Evolutionary conservation across 2,797 vertebrate species (phyloP), one percentile per base, ranked within the genome.

Genomic region (Heterohyrax brucei): DNA sequence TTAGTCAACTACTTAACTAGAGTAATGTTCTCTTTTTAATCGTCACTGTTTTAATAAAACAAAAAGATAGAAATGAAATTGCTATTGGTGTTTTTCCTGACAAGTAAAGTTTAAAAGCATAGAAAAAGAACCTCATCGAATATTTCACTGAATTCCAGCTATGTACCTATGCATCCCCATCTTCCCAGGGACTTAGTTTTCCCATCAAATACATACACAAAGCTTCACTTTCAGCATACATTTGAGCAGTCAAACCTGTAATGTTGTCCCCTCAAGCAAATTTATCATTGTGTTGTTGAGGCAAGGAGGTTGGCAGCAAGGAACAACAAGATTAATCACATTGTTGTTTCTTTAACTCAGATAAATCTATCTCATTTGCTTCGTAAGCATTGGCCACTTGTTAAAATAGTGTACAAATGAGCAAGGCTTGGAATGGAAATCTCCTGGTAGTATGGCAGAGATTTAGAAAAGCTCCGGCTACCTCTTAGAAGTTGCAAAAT

Each of bases 1-100:
- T 97, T 83, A 97, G 93, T 94, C 95, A 97, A 95, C 97, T 96
- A 96, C 96, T 96, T 97, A 50, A 96, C 97, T 97, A 96, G 24
- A 85, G 90, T 96, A 97, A 93, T 96, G 81, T 97, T 95, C 91
- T 95, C 44, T 95, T 85, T 96, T 97, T 92, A 95, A 93, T 84
- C 92, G 79, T 93, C 82, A 94, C 92, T 96, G 90, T 94, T 90
- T 85, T 97, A 97, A 97, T 97, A 88, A 96, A 94, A 59, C n/a
- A 97, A 56, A 95, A 66, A 62, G 39, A 59, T 83, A 64, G 94
- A 98, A 97, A 87, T 81, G 92, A 97, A 96, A 22, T 46, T 86
- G 30, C 9, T 86, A 13, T 80, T 82, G 16, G 50, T 53, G 77
- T 94, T 93, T 98, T 93, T 95, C 84, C 80, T 79, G 46, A 44